Percentiles rank a stretch among this genome's conserved stretches.
These are phyloP conservation scores for Myotis planiceps DNA, from an alignment of 2,797 vertebrate species.

Conservation along the genomic window DNA sequence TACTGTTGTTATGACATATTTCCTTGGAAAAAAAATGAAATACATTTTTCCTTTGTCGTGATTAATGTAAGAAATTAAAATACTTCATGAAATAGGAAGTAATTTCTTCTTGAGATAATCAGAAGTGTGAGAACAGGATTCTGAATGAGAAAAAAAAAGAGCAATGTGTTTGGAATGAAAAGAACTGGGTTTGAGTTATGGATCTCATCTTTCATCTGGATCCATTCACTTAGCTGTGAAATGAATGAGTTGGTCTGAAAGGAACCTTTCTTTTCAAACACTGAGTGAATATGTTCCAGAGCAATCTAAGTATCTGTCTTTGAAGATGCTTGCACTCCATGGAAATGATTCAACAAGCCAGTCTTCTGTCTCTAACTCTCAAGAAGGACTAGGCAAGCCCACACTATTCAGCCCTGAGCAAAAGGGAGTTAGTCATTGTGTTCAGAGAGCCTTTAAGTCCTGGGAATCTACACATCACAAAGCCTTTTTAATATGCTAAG, in stretches of 20 bases:
- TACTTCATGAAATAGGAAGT: neutral
- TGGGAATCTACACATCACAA: neutral
- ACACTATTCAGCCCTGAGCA: neutral
- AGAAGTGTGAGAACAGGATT: neutral
- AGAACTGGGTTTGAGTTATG: neutral
- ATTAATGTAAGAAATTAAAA: neutral
- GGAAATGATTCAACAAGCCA: neutral
- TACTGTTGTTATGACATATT: neutral
- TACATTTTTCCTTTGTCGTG: neutral
- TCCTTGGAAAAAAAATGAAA: neutral
- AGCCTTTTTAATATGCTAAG: neutral
- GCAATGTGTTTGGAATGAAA: neutral
- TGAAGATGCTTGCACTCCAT: neutral
- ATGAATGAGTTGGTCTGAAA: neutral
- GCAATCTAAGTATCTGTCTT: neutral
- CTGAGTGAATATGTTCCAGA: neutral
- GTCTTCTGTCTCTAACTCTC: neutral
- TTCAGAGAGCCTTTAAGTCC: neutral
- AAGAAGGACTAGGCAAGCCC: neutral
- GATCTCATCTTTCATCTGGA: neutral
- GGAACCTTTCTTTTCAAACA: neutral
- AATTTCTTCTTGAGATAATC: neutral
- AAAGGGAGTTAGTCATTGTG: neutral
- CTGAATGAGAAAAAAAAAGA: neutral
- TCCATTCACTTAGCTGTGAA: neutral